phyloP scores from a whole-genome alignment of 1,140 invertebrate species.

The Bombus sylvicola region DNA sequence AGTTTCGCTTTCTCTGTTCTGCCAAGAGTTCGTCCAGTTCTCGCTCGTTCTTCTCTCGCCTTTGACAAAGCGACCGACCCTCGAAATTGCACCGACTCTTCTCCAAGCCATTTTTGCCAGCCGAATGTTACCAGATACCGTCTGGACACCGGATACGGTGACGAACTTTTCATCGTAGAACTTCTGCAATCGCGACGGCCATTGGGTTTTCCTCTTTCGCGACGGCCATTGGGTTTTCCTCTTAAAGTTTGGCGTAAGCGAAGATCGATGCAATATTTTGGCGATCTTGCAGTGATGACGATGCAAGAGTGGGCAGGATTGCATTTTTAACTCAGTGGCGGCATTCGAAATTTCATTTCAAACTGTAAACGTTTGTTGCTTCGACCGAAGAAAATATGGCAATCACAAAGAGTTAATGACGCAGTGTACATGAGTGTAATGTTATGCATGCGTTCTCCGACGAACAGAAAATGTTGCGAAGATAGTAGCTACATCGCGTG shows the following conservation, averaged over 20 bases:
- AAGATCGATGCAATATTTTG: not conserved
- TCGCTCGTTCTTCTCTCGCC: not conserved
- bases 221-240: no score
- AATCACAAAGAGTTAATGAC: no score
- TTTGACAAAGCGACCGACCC: conserved; percentile 53
- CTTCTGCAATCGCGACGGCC: conserved; percentile 28
- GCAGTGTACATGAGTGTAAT: no score
- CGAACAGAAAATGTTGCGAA: no score
- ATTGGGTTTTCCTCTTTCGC: no score
- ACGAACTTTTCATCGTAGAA: conserved; percentile 25
- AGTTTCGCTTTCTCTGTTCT: not conserved
- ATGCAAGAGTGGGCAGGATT: not conserved
- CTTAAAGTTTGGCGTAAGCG: no score
- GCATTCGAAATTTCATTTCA: no score
- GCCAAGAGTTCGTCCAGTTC: not conserved
- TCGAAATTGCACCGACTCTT: conserved; percentile 49
- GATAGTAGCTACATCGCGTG: no score
- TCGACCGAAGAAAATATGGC: no score
- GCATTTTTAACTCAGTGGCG: not conserved
- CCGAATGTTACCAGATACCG: not conserved
- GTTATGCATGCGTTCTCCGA: no score
- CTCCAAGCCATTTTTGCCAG: conserved; percentile 20
- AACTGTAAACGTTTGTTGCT: no score
- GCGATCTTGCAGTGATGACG: not conserved
- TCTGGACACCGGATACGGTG: not conserved